Percentiles rank a stretch among this genome's conserved stretches.
Evolutionary conservation across 1,140 invertebrate species (phyloP).

Genomic region (Eufriesea mexicana): DNA sequence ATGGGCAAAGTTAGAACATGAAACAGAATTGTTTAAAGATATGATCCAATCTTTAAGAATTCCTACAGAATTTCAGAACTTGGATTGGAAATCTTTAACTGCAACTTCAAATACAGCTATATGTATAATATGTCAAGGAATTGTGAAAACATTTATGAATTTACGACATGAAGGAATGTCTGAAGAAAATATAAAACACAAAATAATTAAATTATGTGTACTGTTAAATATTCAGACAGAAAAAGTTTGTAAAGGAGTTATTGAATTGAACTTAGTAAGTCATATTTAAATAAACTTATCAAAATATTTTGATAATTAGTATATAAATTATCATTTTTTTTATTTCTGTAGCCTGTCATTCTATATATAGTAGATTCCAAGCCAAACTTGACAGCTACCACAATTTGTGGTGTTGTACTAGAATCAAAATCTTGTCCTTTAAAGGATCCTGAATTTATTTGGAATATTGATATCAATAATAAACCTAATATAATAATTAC

Average conservation of each 20-base stretch:
- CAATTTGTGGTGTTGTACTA: conserved; percentile 84
- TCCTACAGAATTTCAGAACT: conserved; percentile 57
- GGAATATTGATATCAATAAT: conserved; percentile 82
- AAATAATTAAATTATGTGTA: conserved; percentile 81
- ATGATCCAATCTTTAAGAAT: conserved; percentile 62
- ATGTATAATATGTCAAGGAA: conserved; percentile 83
- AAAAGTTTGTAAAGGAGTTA: conserved; percentile 83
- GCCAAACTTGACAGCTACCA: conserved; percentile 77
- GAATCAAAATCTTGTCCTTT: conserved; percentile 79
- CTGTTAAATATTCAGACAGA: conserved; percentile 82
- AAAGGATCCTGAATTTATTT: conserved; percentile 80
- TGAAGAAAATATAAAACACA: conserved; percentile 74
- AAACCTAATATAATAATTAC: conserved; percentile 49
- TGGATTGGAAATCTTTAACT: conserved; percentile 53
- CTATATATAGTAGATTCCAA: conserved; percentile 83
- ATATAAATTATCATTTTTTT: conserved; percentile 2
- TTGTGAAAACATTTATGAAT: conserved; percentile 77
- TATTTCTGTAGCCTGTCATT: conserved; percentile 82
- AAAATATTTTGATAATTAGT: neutral
- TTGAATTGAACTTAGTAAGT: conserved; percentile 83
- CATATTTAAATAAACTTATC: neutral
- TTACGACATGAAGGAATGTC: conserved; percentile 75
- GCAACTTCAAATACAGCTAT: conserved; percentile 62
- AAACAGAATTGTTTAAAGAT: conserved; percentile 55
- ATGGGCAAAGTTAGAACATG: conserved; percentile 58